Evolutionary conservation across 2,888 invertebrate species (phyloP).

Genomic region (Kryphioiulus occultus): DNA sequence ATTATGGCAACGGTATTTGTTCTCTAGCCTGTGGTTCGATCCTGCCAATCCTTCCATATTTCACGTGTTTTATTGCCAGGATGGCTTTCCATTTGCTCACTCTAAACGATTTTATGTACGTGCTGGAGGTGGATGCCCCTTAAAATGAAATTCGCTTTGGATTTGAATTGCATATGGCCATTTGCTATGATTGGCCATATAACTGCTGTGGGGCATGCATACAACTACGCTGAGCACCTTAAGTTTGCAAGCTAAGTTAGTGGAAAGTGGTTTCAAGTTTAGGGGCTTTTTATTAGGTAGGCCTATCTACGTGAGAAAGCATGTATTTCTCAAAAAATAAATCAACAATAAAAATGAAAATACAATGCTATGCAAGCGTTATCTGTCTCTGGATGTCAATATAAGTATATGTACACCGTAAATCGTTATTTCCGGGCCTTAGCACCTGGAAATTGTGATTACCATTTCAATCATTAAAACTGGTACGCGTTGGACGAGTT

Average conservation of each 20-base stretch:
- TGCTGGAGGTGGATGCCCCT: constrained; percentile 28
- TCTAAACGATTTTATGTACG: not conserved
- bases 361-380: no score
- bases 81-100: constrained; percentile 20
- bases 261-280: no score
- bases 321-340: no score
- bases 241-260: no score
- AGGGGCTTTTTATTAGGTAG: no score
- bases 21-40: not conserved
- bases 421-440: not conserved
- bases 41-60: constrained; percentile 21
- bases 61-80: not conserved
- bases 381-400: no score
- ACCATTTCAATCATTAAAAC: not conserved
- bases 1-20: not conserved
- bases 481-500: not conserved
- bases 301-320: no score
- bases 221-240: no score
- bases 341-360: no score
- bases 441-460: not conserved
- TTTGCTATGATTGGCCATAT: not conserved
- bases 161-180: constrained; percentile 26
- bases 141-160: not conserved
- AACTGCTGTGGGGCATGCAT: no score
- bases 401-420: no score